These are phyloP conservation scores for Caerostris extrusa DNA, from an alignment of 1,140 invertebrate species.

Conservation along the genomic window DNA sequence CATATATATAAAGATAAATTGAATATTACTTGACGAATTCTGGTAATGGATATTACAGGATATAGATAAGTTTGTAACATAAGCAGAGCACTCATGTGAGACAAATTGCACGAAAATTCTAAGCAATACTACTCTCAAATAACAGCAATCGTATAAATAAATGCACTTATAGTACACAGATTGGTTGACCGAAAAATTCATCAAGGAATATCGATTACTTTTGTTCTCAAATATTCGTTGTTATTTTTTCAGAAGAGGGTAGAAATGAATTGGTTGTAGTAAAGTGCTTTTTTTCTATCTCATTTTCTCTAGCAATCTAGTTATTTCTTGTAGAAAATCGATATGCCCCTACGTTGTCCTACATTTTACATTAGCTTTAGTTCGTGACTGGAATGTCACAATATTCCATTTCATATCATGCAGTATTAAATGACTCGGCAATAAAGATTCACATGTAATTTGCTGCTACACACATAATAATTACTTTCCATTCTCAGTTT, in stretches of 20 bases:
- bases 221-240: conserved; percentile 37
- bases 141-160: background rate
- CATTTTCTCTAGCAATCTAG: conserved; percentile 39
- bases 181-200: conserved; percentile 42
- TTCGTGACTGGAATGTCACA: conserved; percentile 66
- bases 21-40: background rate
- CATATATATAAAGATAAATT: background rate
- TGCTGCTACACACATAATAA: conserved; percentile 71
- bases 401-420: conserved; percentile 61
- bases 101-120: background rate
- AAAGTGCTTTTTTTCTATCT: conserved; percentile 21
- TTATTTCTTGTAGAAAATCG: conserved; percentile 68
- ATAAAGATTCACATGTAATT: conserved; percentile 67
- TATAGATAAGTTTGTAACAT: background rate
- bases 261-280: conserved; percentile 44
- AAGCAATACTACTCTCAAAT: background rate
- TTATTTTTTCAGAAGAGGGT: conserved; percentile 40
- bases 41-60: background rate
- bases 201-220: conserved; percentile 68
- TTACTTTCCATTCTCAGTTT: conserved; percentile 73
- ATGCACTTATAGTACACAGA: background rate
- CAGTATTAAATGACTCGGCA: conserved; percentile 68
- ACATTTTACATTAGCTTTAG: conserved; percentile 74
- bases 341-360: conserved; percentile 68
- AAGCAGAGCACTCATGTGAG: background rate